Base-by-base conservation (phyloP, 2,888 invertebrate species). In the Lutraria lutraria region DNA sequence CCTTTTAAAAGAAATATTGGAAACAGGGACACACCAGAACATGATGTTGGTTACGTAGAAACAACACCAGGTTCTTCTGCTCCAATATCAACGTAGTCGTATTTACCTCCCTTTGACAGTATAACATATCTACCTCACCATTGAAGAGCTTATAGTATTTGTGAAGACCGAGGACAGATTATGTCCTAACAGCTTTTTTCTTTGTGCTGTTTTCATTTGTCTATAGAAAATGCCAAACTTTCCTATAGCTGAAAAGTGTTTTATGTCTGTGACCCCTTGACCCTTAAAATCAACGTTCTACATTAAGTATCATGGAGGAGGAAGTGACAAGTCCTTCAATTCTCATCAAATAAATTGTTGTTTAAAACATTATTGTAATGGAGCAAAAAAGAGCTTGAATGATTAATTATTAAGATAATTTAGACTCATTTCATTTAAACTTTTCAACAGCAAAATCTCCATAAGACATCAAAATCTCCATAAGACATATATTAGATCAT, bases 51-150 rank as follows among this genome's bases (percentile, higher is more conserved):
- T 53, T 91, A 90, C 88, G 97, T 96, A 13, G 97, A 96, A 89
- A 95, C 96, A 25, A 97, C 96, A 16, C 97, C 97, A 34, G 96
- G 96, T 91, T 96, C 97, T 16, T 95, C 96, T n/a, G 95, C 94
- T 3, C 96, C 96, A 25, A 95, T 96, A 82, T 94, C 94, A 83
- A 94, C 94, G 16, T 94, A 93, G 56, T 76, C 76, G 31, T 76
- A 79, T 76, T 88, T 90, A 82, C 86, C 86, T 83, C 86, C 86
- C 81, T 81, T 76, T 89, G 81, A 81, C 87, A 81, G 54, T 81
- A 81, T 43, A 79, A 88, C 88, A 56, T 79, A 86, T 88, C 88
- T 88, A 88, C 88, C 88, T 88, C 88, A 85, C 60, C 56, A 80
- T 76, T 85, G 80, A 85, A 85, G 85, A 85, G 85, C 80, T 60